phyloP scores from a whole-genome alignment of 2,113 vertebrate genomes.

The Crotalus helleri region DNA sequence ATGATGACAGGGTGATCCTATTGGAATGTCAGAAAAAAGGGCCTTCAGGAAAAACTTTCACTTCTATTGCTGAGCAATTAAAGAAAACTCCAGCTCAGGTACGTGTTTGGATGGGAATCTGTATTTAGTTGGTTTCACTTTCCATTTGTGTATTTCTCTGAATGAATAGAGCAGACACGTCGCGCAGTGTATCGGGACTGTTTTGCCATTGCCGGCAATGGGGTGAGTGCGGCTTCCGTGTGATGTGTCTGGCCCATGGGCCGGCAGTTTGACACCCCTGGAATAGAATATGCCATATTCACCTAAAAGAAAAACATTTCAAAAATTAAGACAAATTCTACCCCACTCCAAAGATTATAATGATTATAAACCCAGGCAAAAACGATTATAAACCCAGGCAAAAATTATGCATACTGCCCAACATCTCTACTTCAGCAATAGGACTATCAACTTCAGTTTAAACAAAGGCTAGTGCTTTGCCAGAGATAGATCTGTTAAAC shows the following conservation, averaged over 20 bases:
- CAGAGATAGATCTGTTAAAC: neutral
- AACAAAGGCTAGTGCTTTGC: neutral
- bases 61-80: slow-evolving; percentile 78
- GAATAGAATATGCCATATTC: neutral
- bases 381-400: neutral
- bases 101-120: slow-evolving; percentile 6
- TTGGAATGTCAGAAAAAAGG: slow-evolving; percentile 85
- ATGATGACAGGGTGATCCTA: slow-evolving; percentile 90
- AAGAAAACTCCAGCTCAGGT: slow-evolving; percentile 87
- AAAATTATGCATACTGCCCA: neutral
- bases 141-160: neutral
- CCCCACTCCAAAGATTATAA: neutral
- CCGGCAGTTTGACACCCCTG: too few relatives aligned
- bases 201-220: too few relatives aligned
- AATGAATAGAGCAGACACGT: neutral
- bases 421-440: neutral
- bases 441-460: neutral
- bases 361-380: neutral
- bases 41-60: slow-evolving; percentile 85
- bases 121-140: neutral
- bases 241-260: too few relatives aligned
- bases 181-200: too few relatives aligned
- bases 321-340: neutral
- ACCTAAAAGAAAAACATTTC: neutral
- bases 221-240: too few relatives aligned